Base-by-base conservation (phyloP, 1,140 invertebrate genomes). In the Araneus ventricosus region DNA sequence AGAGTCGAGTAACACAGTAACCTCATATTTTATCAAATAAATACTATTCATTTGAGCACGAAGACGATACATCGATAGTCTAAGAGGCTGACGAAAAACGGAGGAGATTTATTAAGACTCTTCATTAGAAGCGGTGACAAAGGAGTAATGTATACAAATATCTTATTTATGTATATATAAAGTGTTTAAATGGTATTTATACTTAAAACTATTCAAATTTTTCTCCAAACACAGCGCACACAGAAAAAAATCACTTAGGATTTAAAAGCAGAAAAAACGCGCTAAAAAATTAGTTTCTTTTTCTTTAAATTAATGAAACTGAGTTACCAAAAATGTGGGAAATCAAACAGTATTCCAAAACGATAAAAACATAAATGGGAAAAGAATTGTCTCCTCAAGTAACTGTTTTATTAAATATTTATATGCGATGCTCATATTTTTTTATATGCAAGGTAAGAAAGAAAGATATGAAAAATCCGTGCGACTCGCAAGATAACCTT, bases 1-100 rank as follows among this genome's bases (percentile, higher is more conserved):
- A 67, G 63, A 67, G 63, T 87, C 57, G 52, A 61, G 86, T 70
- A 67, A 88, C 86, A 88, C 86, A 70, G 59, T 88, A 67, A 63
- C 34, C 57, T 63, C 86, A 61, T 88, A 34, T 88, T 75, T 75
- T 75, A 75, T 75, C 70, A 75, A 70, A 70, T 70, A 39, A 37
- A 87, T 30, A 67, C 39, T 39, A 70, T 88, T 67, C 27, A 88
- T 88, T 88, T 70, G 8, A 70, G 27, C 86, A 70, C 20, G 6
- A 67, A 88, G 27, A 45, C 37, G 84, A 86, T 86, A 45, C 5
- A 61, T 24, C 14, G 86, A 88, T 70, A 88, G 20, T 1, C 34
- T 10, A 88, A 88, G 86, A 59, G 61, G 34, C 61, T 61, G 57
- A 37, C 45, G 86, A 88, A 8, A 88, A 61, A 70, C 30, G 45